Percentiles rank a stretch among this genome's conserved stretches.
Evolutionary conservation across 2,797 vertebrate genomes (phyloP).

Genomic region (Alca torda): DNA sequence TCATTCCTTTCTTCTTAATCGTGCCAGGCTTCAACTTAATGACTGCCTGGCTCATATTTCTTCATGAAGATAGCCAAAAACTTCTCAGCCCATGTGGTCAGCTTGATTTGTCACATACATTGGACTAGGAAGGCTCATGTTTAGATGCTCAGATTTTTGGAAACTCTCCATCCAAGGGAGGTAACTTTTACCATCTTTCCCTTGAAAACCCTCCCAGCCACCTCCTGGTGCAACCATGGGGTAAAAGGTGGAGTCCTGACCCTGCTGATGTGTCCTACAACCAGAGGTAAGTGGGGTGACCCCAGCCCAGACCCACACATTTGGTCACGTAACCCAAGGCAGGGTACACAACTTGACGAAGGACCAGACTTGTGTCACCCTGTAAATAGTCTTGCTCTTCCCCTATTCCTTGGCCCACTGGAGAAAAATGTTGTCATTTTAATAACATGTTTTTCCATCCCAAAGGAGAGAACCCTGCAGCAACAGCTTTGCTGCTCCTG

Average conservation of each 20-base stretch:
- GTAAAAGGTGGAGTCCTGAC: neutral
- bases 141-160: neutral
- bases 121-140: neutral
- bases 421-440: neutral
- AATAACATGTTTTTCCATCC: neutral
- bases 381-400: neutral
- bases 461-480: neutral
- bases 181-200: neutral
- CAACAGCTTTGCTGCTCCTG: neutral
- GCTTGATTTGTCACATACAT: neutral
- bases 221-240: fast-evolving
- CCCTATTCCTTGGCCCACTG: neutral
- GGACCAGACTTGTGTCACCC: neutral
- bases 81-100: neutral
- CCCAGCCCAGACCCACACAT: neutral
- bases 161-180: neutral
- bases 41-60: neutral
- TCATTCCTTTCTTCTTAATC: neutral
- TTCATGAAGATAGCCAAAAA: neutral
- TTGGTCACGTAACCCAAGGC: neutral
- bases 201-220: neutral
- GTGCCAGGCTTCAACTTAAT: neutral
- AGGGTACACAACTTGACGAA: neutral
- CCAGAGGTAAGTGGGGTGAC: neutral
- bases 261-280: neutral